Base-by-base conservation (phyloP, 2,113 vertebrate species). In the Tauraco erythrolophus region DNA sequence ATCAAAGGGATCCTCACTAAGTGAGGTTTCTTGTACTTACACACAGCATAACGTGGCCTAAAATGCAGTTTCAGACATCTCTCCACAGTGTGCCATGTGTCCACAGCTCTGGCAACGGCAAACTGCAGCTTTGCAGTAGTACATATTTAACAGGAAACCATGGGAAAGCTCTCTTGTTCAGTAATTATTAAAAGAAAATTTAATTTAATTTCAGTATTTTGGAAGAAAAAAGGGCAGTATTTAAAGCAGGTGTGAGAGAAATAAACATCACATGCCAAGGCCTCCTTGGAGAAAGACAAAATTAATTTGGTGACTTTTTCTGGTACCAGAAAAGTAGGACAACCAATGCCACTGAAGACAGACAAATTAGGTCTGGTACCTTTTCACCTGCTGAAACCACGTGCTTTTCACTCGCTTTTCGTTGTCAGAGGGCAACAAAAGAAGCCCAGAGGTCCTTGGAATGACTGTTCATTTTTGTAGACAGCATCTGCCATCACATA, bases 31-130 rank as follows among this genome's bases (percentile, higher is more conserved):
- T 92, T 57, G 41, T 16, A 62, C 18, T 70, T 19, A 30, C 11
- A 75, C 30, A 33, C 30, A 60, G 33, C 1, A 4, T 43, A 83
- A 51, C 0, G 2, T 37, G 17, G 13, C 35, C 58, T 61, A 48
- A 94, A 78, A 43, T 4, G 41, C 50, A 39, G 11, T 45, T 87
- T 88, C 62, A 72, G 48, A 19, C 66, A 56, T 25, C n/a, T 31
- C 39, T 88, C 57, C 1, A 6, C 9, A 50, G 19, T 0, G 0
- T 28, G 53, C 18, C 41, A 35, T 1, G 4, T 6, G 27, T 25
- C 56, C 35, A 37, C 22, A 76, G 31, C 21, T 58, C 48, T 58
- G 22, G 56, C 57, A 85, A 14, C 21, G 30, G 61, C 39, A 87
- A 72, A 39, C 50, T 69, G 48, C 37, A 72, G n/a, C 31, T 54